Evolutionary conservation across 37 sponge, comb jelly and placozoan genomes (phyloP), one percentile per base, ranked within the genome.

Genomic region (Haliclona indistincta): DNA sequence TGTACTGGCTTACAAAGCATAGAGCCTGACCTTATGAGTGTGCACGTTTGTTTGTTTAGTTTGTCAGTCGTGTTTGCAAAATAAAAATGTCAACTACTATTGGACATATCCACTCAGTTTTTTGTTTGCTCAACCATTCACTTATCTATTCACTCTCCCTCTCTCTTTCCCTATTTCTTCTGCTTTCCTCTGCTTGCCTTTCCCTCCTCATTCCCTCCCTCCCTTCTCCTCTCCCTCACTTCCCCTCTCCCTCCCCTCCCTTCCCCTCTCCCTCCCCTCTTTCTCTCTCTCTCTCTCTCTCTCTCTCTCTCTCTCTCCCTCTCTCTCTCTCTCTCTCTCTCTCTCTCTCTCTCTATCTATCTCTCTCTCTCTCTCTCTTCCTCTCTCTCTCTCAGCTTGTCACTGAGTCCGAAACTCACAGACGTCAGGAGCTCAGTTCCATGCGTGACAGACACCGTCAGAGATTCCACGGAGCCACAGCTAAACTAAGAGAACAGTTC

Each of bases 381-480:
- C 19, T 45, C 51, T 37, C 13, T 17, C 25, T n/a, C 36, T 33
- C 29, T 7, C 64, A 81, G 74, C 13, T 51, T 33, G 15, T 81
- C 15, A 30, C 66, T 42, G 75, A 74, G 36, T 66, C 68, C 20
- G 83, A 74, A 15, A 34, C 22, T 11, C 37, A 73, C 0, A 51
- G 58, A 13, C 37, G 61, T 34, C 60, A 55, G 28, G 83, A 82
- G 60, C 68, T 86, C 41, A 58, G 55, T 17, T 73, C 72, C 54
- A 86, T 86, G 86, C 42, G 86, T 25, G 65, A 74, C 7, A 47
- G 86, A 37, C 86, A 86, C 45, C 49, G 54, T 26, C 40, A 45
- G 52, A 76, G 75, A 67, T 86, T 86, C 60, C 4, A 28, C 13
- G 86, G 79, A 28, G 80, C 86, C 26, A 86, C 86, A 34, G 80